Conservation (phyloP, 2,888 invertebrate genomes). For the Mimachlamys varia region DNA sequence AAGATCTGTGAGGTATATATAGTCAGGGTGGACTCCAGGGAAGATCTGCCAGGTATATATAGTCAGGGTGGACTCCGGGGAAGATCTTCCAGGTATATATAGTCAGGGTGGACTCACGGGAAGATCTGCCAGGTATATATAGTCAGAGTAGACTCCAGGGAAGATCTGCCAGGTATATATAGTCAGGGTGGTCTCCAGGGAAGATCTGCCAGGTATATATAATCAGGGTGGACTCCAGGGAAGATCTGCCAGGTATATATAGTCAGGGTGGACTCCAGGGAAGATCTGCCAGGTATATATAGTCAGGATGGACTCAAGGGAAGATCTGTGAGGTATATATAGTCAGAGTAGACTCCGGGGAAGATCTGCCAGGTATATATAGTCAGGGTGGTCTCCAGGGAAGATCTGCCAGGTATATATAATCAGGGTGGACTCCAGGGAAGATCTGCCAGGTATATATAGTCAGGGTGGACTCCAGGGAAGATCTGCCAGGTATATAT, state of each 20-base stretch:
- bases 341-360: too few relatives aligned
- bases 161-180: too few relatives aligned
- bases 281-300: constrained; percentile 79
- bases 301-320: constrained; percentile 81
- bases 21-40: constrained; percentile 81
- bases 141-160: too few relatives aligned
- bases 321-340: constrained; percentile 79
- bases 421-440: constrained; percentile 81
- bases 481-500: constrained; percentile 79
- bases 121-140: too few relatives aligned
- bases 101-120: too few relatives aligned
- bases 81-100: constrained; percentile 79
- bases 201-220: constrained; percentile 75
- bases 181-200: constrained; percentile 81
- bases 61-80: constrained; percentile 81
- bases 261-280: constrained; percentile 81
- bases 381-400: constrained; percentile 81
- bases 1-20: constrained; percentile 79
- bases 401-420: constrained; percentile 79
- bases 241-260: too few relatives aligned
- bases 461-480: constrained; percentile 81
- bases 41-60: constrained; percentile 79
- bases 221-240: too few relatives aligned
- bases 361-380: too few relatives aligned
- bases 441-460: constrained; percentile 79